Evolutionary conservation across 2,888 invertebrate genomes (phyloP).

Genomic region (Trachelus stipa): DNA sequence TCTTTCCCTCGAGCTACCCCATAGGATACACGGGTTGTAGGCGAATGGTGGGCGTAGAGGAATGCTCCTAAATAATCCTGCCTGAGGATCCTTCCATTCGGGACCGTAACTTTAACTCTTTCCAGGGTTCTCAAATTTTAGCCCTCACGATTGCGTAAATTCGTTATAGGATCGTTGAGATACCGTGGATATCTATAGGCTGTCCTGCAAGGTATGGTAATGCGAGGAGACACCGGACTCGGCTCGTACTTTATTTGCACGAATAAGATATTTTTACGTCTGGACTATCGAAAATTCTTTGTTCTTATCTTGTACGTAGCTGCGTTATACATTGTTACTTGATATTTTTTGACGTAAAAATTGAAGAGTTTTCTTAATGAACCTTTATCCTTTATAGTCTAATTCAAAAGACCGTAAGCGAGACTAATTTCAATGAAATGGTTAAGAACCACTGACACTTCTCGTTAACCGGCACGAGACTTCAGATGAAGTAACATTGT

Average conservation of each 20-base stretch:
- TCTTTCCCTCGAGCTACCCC: constrained; percentile 15
- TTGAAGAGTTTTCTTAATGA: background rate
- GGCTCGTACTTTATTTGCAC: constrained; percentile 28
- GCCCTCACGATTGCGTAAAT: constrained; percentile 14
- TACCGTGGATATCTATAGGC: constrained; percentile 14
- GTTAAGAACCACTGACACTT: constrained; percentile 3
- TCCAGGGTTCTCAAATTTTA: constrained; percentile 39
- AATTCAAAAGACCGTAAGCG: background rate
- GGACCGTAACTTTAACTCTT: constrained; percentile 31
- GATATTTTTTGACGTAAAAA: background rate
- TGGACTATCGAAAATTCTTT: background rate
- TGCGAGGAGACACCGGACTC: constrained; percentile 25
- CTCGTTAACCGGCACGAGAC: constrained; percentile 3
- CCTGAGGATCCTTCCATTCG: constrained; percentile 31
- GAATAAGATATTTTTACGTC: background rate
- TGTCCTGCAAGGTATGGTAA: constrained; percentile 24
- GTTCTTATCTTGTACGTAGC: background rate
- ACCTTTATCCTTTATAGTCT: background rate
- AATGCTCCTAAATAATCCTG: constrained; percentile 52
- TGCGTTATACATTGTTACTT: background rate
- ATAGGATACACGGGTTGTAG: constrained; percentile 35
- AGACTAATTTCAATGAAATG: background rate
- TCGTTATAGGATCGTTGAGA: constrained; percentile 9
- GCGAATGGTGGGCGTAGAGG: constrained; percentile 50
- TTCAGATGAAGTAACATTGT: background rate